Conservation (phyloP, 1,140 invertebrate genomes). For the Pseudoatta argentina region DNA sequence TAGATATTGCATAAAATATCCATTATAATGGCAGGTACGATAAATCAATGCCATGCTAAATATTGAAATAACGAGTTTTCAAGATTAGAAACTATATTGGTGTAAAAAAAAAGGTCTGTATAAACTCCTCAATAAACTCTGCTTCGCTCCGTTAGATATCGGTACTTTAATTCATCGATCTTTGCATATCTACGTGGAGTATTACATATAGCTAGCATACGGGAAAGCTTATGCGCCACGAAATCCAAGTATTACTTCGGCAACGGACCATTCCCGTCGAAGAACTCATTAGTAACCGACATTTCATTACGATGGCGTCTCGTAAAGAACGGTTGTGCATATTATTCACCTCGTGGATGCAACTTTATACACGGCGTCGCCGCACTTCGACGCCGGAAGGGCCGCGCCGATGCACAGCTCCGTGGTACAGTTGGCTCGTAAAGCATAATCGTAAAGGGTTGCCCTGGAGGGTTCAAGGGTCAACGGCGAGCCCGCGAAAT, state of each 20-base stretch:
- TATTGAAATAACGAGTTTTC: not conserved
- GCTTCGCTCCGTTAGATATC: conserved; percentile 69
- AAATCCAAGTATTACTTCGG: conserved; percentile 66
- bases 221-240: not conserved
- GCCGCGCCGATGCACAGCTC: conserved; percentile 61
- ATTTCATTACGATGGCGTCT: conserved; percentile 80
- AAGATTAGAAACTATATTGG: not conserved
- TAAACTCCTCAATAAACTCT: conserved; percentile 45
- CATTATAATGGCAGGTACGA: not conserved
- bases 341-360: conserved; percentile 68
- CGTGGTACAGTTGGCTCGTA: conserved; percentile 71
- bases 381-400: conserved; percentile 52
- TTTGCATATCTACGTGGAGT: not conserved
- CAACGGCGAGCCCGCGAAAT: conserved; percentile 65
- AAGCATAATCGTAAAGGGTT: conserved; percentile 80
- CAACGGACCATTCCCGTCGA: conserved; percentile 63
- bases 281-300: conserved; percentile 82
- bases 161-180: conserved; percentile 67
- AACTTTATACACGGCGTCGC: conserved; percentile 43
- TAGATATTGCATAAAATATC: conserved; percentile 3
- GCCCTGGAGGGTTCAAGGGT: conserved; percentile 49
- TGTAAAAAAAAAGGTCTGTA: conserved; percentile 54
- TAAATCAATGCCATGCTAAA: conserved; percentile 31
- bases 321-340: conserved; percentile 80
- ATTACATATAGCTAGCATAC: not conserved